Evolutionary conservation across 2,888 invertebrate genomes (phyloP).

Genomic region (Nomada flava): DNA sequence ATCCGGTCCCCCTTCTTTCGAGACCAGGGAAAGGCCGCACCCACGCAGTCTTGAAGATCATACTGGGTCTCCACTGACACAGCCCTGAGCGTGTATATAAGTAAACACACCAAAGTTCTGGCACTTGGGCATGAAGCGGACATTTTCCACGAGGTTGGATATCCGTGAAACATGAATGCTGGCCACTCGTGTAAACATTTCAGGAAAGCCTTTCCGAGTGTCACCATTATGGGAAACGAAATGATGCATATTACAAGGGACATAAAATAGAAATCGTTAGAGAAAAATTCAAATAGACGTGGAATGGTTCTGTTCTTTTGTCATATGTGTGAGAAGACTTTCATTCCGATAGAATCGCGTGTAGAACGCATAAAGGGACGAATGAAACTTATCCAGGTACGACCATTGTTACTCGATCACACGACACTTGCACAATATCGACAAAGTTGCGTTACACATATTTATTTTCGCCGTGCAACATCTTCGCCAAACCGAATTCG

Average conservation of each 20-base stretch:
- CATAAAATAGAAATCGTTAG: neutral
- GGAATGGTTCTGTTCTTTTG: slow-evolving; percentile 2
- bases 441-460: slow-evolving; percentile 21
- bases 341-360: slow-evolving; percentile 9
- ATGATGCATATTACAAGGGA: neutral
- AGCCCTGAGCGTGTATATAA: slow-evolving; percentile 66
- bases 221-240: slow-evolving; percentile 2
- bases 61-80: slow-evolving; percentile 68
- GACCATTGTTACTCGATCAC: slow-evolving; percentile 47
- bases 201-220: slow-evolving; percentile 1
- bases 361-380: neutral
- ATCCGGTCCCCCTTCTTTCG: slow-evolving; percentile 61
- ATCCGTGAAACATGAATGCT: slow-evolving; percentile 40
- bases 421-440: slow-evolving; percentile 52
- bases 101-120: slow-evolving; percentile 65
- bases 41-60: slow-evolving; percentile 73
- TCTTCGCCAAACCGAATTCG: slow-evolving; percentile 26
- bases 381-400: slow-evolving; percentile 18
- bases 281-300: neutral
- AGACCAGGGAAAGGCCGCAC: slow-evolving; percentile 74
- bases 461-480: slow-evolving; percentile 26
- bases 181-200: slow-evolving; percentile 25
- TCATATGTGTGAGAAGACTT: neutral
- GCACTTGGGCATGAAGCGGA: slow-evolving; percentile 38
- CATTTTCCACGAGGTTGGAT: slow-evolving; percentile 60